phyloP scores from a whole-genome alignment of 2,888 invertebrate genomes.

The Andrena minutula region DNA sequence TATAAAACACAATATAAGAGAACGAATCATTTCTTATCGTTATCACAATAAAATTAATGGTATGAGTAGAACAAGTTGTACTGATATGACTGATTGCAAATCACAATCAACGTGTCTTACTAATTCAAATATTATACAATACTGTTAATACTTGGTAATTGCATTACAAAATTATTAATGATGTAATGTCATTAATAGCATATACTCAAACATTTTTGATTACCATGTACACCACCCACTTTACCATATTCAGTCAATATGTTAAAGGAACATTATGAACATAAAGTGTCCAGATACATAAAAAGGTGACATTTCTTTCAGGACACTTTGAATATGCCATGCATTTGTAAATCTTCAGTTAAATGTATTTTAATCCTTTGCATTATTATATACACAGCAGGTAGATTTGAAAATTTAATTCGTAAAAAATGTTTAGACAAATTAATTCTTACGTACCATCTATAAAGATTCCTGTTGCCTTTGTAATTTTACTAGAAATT shows the following conservation, averaged over 20 bases:
- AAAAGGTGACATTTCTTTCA: slow-evolving; percentile 42
- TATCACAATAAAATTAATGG: slow-evolving; percentile 66
- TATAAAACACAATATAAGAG: slow-evolving; percentile 71
- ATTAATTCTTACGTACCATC: neutral
- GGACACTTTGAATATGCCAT: slow-evolving; percentile 27
- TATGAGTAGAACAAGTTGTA: slow-evolving; percentile 60
- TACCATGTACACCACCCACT: slow-evolving; percentile 71
- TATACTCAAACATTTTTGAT: slow-evolving; percentile 37
- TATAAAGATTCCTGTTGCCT: too few species aligned
- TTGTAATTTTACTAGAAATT: too few species aligned
- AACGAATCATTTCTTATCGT: slow-evolving; percentile 64
- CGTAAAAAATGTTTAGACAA: neutral
- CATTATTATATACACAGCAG: slow-evolving; percentile 15
- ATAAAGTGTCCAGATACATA: slow-evolving; percentile 38
- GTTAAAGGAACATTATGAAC: slow-evolving; percentile 19
- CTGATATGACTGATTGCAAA: slow-evolving; percentile 42
- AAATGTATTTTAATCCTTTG: slow-evolving; percentile 42
- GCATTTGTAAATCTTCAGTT: slow-evolving; percentile 25
- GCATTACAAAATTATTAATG: slow-evolving; percentile 42
- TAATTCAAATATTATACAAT: slow-evolving; percentile 53
- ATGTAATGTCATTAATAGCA: slow-evolving; percentile 44
- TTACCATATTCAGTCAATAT: slow-evolving; percentile 65
- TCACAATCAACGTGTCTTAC: slow-evolving; percentile 32
- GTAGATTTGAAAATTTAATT: neutral
- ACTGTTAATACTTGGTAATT: slow-evolving; percentile 52